Evolutionary conservation across 2,888 invertebrate species (phyloP).

Genomic region (Pelosia muscerda): DNA sequence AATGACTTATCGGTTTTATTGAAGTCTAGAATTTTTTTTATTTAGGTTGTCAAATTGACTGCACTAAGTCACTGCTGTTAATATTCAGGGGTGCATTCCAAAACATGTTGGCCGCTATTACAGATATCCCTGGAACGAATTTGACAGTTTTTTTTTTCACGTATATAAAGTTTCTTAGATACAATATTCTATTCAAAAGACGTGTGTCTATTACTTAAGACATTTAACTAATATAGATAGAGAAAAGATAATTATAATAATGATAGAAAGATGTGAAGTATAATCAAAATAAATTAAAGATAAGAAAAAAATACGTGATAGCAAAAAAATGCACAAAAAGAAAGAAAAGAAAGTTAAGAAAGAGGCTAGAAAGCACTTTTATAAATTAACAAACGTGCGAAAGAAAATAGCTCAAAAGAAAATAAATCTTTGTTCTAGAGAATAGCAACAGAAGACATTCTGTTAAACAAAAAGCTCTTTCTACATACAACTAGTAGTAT

Average conservation of each 20-base stretch:
- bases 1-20: constrained; percentile 26
- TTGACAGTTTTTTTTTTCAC: too few species aligned
- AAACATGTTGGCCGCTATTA: too few species aligned
- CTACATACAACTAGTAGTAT: background rate
- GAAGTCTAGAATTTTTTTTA: too few species aligned
- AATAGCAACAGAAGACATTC: background rate
- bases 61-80: too few species aligned
- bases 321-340: background rate
- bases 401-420: background rate
- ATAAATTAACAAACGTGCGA: background rate
- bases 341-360: background rate
- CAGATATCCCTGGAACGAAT: too few species aligned
- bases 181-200: too few species aligned
- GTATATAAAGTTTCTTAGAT: too few species aligned
- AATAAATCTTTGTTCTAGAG: background rate
- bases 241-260: background rate
- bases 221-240: background rate
- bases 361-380: background rate
- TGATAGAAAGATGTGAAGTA: background rate
- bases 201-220: background rate
- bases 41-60: too few species aligned
- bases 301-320: background rate
- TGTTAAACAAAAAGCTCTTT: background rate
- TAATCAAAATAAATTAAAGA: background rate
- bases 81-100: too few species aligned